phyloP scores from a whole-genome alignment of 2,888 invertebrate genomes.

The Pimpla rufipes region DNA sequence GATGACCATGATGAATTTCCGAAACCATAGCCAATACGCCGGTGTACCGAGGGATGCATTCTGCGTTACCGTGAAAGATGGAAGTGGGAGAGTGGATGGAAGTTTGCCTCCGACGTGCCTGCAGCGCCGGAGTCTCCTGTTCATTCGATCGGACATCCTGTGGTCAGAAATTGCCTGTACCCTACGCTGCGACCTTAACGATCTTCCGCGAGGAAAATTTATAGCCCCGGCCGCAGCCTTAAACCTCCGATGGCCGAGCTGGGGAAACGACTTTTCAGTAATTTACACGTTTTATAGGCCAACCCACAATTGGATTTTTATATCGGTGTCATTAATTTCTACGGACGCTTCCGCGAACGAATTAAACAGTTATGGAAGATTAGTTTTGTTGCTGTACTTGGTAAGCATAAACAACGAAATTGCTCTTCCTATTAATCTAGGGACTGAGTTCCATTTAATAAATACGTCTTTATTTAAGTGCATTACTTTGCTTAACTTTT shows the following conservation, averaged over 20 bases:
- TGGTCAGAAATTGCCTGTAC: constrained; percentile 3
- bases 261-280: not conserved
- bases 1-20: constrained; percentile 79
- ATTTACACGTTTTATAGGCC: not conserved
- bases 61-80: not conserved
- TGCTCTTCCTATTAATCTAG: no score
- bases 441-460: no score
- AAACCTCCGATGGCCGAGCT: not conserved
- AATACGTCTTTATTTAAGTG: no score
- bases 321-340: not conserved
- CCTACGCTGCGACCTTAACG: not conserved
- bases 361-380: not conserved
- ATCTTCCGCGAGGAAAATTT: not conserved
- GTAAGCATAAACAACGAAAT: no score
- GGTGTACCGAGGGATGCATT: constrained; percentile 43
- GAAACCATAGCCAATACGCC: constrained; percentile 70
- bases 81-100: constrained; percentile 22
- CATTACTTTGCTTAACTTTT: no score
- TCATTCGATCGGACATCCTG: constrained; percentile 21
- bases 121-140: not conserved
- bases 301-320: not conserved
- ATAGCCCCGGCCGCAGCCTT: not conserved
- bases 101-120: constrained; percentile 27
- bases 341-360: not conserved
- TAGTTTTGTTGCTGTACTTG: not conserved